Base-by-base conservation (phyloP, 1,140 invertebrate genomes). In the Drosophila persimilis region DNA sequence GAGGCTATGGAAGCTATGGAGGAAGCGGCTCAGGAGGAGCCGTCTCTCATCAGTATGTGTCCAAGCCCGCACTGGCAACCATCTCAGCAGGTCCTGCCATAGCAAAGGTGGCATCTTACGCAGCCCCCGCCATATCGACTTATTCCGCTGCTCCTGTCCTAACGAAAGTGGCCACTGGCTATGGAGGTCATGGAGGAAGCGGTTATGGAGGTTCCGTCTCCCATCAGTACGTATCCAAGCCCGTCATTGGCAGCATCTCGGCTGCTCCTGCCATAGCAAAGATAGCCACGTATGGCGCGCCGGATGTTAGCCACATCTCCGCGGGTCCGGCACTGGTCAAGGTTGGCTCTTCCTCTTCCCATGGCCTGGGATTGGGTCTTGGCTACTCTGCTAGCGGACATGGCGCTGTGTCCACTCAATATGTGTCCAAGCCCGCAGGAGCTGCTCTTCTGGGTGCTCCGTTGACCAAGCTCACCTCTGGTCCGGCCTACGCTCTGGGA, bases 191-290 rank as follows among this genome's bases (percentile, higher is more conserved):
- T n/a, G 64, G 46, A 3, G 13, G 24, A 31, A 64, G 35, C 26
- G 80, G 52, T 4, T 62, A 47, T 9, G 84, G 31, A 3, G 31
- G 80, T 11, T 69, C 79, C 1, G 60, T 83, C 13, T 90, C 77
- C 2, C 89, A 90, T 69, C 89, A 84, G 35, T 85, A 79, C 51
- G 77, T 88, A 1, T 88, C 79, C 7, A 90, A 90, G 60, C 80
- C 83, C 0, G 65, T 77, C 1, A 11, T 39, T 11, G 46, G 24
- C 24, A 26, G 24, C 24, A 26, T 26, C 5, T 5, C 78, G n/a
- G 64, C 63, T 15, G 79, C 63, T 61, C 79, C 84, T 6, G 58
- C 58, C 6, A 48, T 83, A 1, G 17, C 69, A 9, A 63, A 90
- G 55, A 26, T 64, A 17, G 61, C 78, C 20, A 60, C 46, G 0